phyloP scores from a whole-genome alignment of 2,888 invertebrate species.

The Philereme vetulata region DNA sequence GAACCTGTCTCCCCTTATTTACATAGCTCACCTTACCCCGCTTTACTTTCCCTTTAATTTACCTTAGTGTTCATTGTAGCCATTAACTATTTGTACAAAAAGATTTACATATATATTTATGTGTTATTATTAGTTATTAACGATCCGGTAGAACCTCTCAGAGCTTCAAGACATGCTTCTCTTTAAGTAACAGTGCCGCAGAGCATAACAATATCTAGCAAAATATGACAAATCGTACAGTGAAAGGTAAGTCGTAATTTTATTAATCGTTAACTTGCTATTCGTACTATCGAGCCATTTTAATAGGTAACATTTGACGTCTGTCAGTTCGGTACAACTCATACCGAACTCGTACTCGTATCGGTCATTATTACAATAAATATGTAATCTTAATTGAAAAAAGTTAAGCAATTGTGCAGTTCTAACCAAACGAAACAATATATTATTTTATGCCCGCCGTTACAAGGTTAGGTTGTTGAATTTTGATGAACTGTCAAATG shows the following conservation, averaged over 20 bases:
- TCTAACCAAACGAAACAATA: too few relatives aligned
- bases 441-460: too few relatives aligned
- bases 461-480: too few relatives aligned
- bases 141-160: slow-evolving; percentile 38
- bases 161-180: slow-evolving; percentile 39
- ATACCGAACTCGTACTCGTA: too few relatives aligned
- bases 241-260: slow-evolving; percentile 43
- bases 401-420: too few relatives aligned
- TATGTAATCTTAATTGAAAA: too few relatives aligned
- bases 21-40: slow-evolving; percentile 33
- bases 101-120: slow-evolving; percentile 39
- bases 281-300: too few relatives aligned
- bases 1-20: slow-evolving; percentile 43
- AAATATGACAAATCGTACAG: slow-evolving; percentile 44
- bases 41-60: slow-evolving; percentile 20
- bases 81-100: slow-evolving; percentile 37
- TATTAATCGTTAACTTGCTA: slow-evolving; percentile 33
- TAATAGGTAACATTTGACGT: too few relatives aligned
- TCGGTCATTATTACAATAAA: too few relatives aligned
- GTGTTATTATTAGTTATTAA: slow-evolving; percentile 43
- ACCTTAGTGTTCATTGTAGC: slow-evolving; percentile 36
- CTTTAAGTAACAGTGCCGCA: slow-evolving; percentile 39
- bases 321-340: too few relatives aligned
- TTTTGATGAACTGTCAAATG: too few relatives aligned
- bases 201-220: slow-evolving; percentile 40